Conservation (phyloP, 2,797 vertebrate species). For the Sebastes baramenuke region DNA sequence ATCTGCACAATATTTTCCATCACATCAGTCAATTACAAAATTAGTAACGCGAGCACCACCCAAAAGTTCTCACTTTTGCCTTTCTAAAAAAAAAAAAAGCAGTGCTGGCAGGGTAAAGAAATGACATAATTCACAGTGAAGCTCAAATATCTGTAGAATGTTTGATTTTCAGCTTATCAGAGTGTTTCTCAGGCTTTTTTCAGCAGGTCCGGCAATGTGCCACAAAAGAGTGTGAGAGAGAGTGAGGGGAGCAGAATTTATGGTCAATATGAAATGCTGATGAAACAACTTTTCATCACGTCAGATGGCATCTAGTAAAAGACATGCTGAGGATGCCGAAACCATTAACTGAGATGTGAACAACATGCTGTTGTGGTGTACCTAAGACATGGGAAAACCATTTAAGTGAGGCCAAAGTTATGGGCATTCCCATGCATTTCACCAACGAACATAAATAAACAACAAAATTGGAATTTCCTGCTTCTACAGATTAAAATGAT, state of each 20-base stretch:
- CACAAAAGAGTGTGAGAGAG: constrained; percentile 39
- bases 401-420: background rate
- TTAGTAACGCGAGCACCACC: background rate
- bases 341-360: constrained; percentile 44
- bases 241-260: constrained; percentile 24
- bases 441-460: background rate
- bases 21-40: background rate
- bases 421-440: constrained; percentile 31
- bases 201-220: constrained; percentile 35
- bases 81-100: background rate
- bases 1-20: background rate
- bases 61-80: background rate
- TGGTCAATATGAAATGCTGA: constrained; percentile 29
- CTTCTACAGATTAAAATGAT: constrained; percentile 42
- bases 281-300: constrained; percentile 65
- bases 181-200: constrained; percentile 75
- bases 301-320: constrained; percentile 27
- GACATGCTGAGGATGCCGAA: constrained; percentile 38
- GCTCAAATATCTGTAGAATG: constrained; percentile 36
- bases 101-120: background rate
- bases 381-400: constrained; percentile 44
- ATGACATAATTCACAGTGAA: background rate
- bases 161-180: constrained; percentile 62
- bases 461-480: constrained; percentile 30
- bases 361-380: constrained; percentile 22